Evolutionary conservation across 1,140 invertebrate genomes (phyloP), one percentile per base, ranked within the genome.

Genomic region (Physella acuta): DNA sequence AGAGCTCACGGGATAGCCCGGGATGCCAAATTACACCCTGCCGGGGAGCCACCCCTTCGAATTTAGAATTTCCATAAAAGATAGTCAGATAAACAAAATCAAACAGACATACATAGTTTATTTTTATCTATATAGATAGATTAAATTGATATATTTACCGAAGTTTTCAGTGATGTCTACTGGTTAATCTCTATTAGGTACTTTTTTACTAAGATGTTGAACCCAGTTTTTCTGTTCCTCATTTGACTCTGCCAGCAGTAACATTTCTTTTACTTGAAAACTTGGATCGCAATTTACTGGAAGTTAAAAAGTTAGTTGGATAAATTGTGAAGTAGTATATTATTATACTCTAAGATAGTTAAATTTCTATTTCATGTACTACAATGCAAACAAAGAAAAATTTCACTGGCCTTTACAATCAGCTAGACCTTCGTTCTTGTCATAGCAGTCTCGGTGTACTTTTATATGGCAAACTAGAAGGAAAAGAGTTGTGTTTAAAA

Each of bases 181-280:
- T 30, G n/a, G n/a, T n/a, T n/a, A n/a, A n/a, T 95, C 95, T 86
- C 92, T 92, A 82, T 95, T 94, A 86, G 95, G 92, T 79, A 98
- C 94, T 85, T 94, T 94, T 79, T 94, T 94, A 68, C 92, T 91
- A 30, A 98, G 88, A 74, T 93, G 89, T 56, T 91, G 88, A 44
- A 98, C 94, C 96, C 96, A 98, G 74, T 90, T 88, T 79, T 95
- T 92, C 84, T 98, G 95, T 68, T 97, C 94, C 49, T 94, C 93
- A 30, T 90, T 87, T 70, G 89, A 90, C 39, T 90, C 85, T 30
- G 95, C 94, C 74, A 98, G 86, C 66, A 98, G 86, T 55, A 98
- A 87, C 78, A 98, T 87, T 85, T 98, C 95, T 81, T 95, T 93
- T 71, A 95, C 95, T 64, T 80, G 79, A 75, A 91, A 92, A 74